phyloP scores from a whole-genome alignment of 1,140 invertebrate genomes.

The Drosophila erecta region DNA sequence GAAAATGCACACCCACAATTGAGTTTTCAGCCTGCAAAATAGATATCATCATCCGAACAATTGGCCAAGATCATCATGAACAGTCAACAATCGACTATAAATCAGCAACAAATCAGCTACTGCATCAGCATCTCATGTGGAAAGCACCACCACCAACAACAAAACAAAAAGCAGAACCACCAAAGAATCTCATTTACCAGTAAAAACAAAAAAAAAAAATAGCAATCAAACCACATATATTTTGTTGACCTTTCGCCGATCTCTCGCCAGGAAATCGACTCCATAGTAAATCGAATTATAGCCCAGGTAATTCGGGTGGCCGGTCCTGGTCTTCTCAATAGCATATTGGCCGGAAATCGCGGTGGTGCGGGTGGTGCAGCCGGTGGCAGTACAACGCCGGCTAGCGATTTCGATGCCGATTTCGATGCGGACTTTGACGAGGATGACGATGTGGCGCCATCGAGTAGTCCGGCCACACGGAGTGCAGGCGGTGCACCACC shows the following conservation, averaged over 20 bases:
- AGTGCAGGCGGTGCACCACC: constrained; percentile 17
- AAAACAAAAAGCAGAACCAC: constrained; percentile 17
- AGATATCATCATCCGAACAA: constrained; percentile 23
- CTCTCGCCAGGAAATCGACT: constrained; percentile 89
- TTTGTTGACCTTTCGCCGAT: constrained; percentile 41
- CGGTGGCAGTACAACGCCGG: constrained; percentile 54
- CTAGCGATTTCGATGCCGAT: constrained; percentile 70
- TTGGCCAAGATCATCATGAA: constrained; percentile 40
- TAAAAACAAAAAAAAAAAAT: not conserved
- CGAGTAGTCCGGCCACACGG: constrained; percentile 21
- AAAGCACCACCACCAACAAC: constrained; percentile 20
- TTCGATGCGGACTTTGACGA: constrained; percentile 74
- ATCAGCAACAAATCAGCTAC: constrained; percentile 10
- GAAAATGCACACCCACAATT: constrained; percentile 5
- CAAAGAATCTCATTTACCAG: constrained; percentile 18
- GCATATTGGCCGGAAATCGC: constrained; percentile 70
- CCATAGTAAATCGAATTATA: constrained; percentile 90
- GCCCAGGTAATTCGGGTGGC: constrained; percentile 88
- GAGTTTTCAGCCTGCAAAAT: constrained; percentile 36
- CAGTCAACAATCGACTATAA: constrained; percentile 19
- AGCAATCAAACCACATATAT: constrained; percentile 16
- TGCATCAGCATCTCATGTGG: constrained; percentile 28
- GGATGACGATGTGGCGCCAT: constrained; percentile 40
- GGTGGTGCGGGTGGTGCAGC: constrained; percentile 45
- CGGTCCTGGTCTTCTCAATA: constrained; percentile 87